A percentile compares a stretch with the other conserved stretches of the same genome.
These are phyloP conservation scores for Ditylenchus dipsaci DNA, from an alignment of 1,140 invertebrate species.

Conservation along the genomic window DNA sequence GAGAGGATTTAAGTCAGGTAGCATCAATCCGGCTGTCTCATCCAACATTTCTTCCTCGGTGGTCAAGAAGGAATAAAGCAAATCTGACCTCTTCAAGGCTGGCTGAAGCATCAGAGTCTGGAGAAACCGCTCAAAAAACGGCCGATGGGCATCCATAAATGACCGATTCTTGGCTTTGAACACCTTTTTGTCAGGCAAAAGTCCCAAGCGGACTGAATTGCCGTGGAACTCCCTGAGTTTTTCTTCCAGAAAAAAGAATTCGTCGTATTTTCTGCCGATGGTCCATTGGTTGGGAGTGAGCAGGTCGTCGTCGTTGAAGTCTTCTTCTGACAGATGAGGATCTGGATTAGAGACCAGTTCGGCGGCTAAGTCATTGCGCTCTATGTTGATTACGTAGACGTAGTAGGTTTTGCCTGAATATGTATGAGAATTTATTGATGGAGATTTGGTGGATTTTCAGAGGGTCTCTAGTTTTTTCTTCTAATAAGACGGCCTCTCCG, in stretches of 20 bases:
- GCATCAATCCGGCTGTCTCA: not conserved
- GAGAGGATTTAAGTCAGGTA: constrained; percentile 35
- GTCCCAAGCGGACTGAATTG: constrained; percentile 18
- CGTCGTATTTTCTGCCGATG: constrained; percentile 39
- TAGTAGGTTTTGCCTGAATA: constrained; percentile 32
- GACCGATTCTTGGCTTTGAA: constrained; percentile 23
- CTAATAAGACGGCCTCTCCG: too few relatives aligned
- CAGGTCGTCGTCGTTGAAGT: constrained; percentile 5
- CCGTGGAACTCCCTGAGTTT: constrained; percentile 28
- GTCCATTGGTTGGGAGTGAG: constrained; percentile 24
- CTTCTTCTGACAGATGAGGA: constrained; percentile 1
- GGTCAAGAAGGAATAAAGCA: not conserved
- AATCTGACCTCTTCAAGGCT: constrained; percentile 27
- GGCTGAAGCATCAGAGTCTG: constrained; percentile 27
- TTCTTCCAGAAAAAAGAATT: constrained; percentile 36
- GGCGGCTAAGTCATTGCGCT: constrained; percentile 27
- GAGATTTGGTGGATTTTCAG: not conserved
- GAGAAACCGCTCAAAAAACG: constrained; percentile 33
- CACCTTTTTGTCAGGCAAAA: constrained; percentile 39
- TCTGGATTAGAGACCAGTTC: not conserved
- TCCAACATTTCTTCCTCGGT: not conserved
- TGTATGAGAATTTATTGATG: not conserved
- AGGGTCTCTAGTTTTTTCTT: not conserved
- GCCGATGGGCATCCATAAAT: constrained; percentile 32
- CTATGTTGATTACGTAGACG: constrained; percentile 31